Percentiles rank a stretch among this genome's conserved stretches.
These are phyloP conservation scores for Acipenser transmontanus DNA, from an alignment of 2,797 vertebrate species.

Conservation along the genomic window DNA sequence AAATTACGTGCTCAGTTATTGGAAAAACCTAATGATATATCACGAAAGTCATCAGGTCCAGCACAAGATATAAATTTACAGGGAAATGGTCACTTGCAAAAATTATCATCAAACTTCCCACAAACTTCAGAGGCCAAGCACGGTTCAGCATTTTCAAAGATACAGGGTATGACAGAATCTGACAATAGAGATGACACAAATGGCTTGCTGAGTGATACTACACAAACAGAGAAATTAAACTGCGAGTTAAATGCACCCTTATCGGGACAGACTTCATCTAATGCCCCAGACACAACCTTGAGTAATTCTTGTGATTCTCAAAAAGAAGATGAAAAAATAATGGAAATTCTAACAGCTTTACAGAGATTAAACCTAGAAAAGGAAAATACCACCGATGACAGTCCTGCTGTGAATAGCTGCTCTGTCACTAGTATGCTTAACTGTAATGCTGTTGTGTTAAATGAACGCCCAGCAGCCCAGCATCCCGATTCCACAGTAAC, in stretches of 20 bases:
- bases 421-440: conserved; percentile 16
- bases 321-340: conserved; percentile 62
- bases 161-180: conserved; percentile 9
- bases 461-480: conserved; percentile 34
- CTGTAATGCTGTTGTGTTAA: conserved; percentile 21
- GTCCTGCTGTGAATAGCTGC: conserved; percentile 27
- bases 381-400: conserved; percentile 43
- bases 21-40: conserved; percentile 36
- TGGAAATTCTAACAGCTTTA: conserved; percentile 76
- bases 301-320: conserved; percentile 32
- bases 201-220: conserved; percentile 36
- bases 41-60: conserved; percentile 23
- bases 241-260: conserved; percentile 19
- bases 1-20: conserved; percentile 63
- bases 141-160: conserved; percentile 23
- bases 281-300: conserved; percentile 30
- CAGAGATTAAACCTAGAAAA: conserved; percentile 73
- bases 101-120: conserved; percentile 19
- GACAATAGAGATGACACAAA: conserved; percentile 2
- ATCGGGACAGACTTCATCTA: conserved; percentile 10
- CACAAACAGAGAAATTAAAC: conserved; percentile 32
- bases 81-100: conserved; percentile 27
- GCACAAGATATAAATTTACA: conserved; percentile 31
- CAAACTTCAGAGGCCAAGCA: conserved; percentile 25
- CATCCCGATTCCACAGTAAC: conserved; percentile 37